Evolutionary conservation across 1,140 invertebrate species (phyloP), one percentile per base, ranked within the genome.

Genomic region (Potamilus streckersoni): DNA sequence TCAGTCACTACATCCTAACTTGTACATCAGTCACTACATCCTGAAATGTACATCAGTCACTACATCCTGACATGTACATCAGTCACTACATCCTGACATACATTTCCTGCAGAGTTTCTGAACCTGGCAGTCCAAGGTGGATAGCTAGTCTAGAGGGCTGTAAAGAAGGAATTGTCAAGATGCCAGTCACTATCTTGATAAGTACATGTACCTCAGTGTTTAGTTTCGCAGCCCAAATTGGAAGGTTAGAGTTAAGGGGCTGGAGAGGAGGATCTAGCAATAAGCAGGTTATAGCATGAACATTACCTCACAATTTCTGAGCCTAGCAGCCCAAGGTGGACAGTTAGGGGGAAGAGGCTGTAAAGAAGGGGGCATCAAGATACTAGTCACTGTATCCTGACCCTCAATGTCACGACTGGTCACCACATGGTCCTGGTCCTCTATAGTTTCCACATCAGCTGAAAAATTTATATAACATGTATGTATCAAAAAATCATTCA

Each of bases 261-360:
- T 59, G n/a, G 6, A 23, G 66, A 19, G n/a, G n/a, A 20, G 20
- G 1, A 57, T 31, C 16, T 19, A 31, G 12, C 23, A 56, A 73
- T 4, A 20, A 14, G 14, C 20, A 17, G 17, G 16, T 38, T 20
- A 4, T 55, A 76, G 11, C 31, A 62, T n/a, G 20, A 15, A 11
- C 27, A 66, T 71, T 78, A 89, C 88, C 83, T 89, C 86, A 86
- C 87, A 88, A 71, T 84, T 85, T 17, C 84, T 84, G 14, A 89
- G 79, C 60, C 83, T 78, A 17, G 82, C 69, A 11, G 88, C 88
- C 88, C 88, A 89, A 23, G 82, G 23, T 11, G 88, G 88, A 78
- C 82, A 86, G 38, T 83, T 82, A 19, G 83, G 75, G 0, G 84
- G 85, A 5, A 86, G 73, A 15, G 78, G 64, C 63, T 75, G 70